These are phyloP conservation scores for Lates calcarifer DNA, from an alignment of 2,113 vertebrate species.

Conservation along the genomic window DNA sequence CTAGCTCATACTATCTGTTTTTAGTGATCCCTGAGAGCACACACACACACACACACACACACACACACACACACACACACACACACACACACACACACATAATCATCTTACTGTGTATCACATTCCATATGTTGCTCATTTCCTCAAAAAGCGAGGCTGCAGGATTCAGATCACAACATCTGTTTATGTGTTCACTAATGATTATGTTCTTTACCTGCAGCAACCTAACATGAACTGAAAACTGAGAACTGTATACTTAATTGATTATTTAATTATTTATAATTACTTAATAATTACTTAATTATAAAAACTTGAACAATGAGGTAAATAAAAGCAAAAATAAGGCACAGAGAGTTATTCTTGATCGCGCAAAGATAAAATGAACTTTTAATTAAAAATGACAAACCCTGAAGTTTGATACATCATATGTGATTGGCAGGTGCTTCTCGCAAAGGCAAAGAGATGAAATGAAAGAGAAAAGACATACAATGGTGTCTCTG, in stretches of 20 bases:
- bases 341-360: background rate
- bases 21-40: slow-evolving; percentile 40
- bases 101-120: slow-evolving; percentile 50
- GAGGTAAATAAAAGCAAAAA: background rate
- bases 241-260: background rate
- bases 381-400: too few relatives aligned
- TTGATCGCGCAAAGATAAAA: background rate
- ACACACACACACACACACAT: slow-evolving; percentile 24
- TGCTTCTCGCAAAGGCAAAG: slow-evolving; percentile 6
- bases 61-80: slow-evolving; percentile 26
- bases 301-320: background rate
- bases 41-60: slow-evolving; percentile 25
- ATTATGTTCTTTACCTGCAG: slow-evolving; percentile 12
- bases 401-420: slow-evolving; percentile 11
- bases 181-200: slow-evolving; percentile 45
- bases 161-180: slow-evolving; percentile 52
- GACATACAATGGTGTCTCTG: background rate
- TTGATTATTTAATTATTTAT: too few relatives aligned
- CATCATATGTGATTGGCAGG: slow-evolving; percentile 45
- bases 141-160: slow-evolving; percentile 33
- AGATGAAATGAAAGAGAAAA: background rate
- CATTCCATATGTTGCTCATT: slow-evolving; percentile 62
- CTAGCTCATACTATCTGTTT: slow-evolving; percentile 50
- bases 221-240: background rate
- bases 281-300: too few relatives aligned